These are phyloP conservation scores for Phrynocephalus versicolor DNA, from an alignment of 2,113 vertebrate species.

Conservation along the genomic window DNA sequence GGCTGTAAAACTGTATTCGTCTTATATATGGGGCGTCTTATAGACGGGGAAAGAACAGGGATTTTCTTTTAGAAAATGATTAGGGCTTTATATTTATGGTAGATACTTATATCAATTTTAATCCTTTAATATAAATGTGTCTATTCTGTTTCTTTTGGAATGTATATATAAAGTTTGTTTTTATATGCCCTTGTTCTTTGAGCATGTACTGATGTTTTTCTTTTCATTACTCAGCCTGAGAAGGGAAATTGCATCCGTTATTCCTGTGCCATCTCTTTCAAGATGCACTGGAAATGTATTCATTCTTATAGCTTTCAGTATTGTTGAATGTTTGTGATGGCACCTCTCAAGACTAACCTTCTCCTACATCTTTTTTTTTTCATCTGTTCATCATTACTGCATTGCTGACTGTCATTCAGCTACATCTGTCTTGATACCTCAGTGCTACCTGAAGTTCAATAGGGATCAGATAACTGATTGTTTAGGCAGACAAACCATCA, in stretches of 20 bases:
- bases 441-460: neutral
- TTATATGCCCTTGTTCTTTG: neutral
- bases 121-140: neutral
- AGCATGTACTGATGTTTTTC: neutral
- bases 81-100: neutral
- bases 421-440: neutral
- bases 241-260: neutral
- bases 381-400: neutral
- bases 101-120: neutral
- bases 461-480: neutral
- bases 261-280: neutral
- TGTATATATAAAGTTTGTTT: neutral
- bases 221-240: neutral
- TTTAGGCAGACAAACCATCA: neutral
- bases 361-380: neutral
- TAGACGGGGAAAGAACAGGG: too few relatives aligned
- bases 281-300: neutral
- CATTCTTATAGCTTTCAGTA: neutral
- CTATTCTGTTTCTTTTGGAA: neutral
- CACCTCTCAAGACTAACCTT: neutral
- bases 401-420: neutral
- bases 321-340: neutral
- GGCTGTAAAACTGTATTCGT: too few relatives aligned
- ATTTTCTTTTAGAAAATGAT: neutral
- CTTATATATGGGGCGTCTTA: too few relatives aligned